These are phyloP conservation scores for Escarpia spicata DNA, from an alignment of 2,888 invertebrate species.

Conservation along the genomic window DNA sequence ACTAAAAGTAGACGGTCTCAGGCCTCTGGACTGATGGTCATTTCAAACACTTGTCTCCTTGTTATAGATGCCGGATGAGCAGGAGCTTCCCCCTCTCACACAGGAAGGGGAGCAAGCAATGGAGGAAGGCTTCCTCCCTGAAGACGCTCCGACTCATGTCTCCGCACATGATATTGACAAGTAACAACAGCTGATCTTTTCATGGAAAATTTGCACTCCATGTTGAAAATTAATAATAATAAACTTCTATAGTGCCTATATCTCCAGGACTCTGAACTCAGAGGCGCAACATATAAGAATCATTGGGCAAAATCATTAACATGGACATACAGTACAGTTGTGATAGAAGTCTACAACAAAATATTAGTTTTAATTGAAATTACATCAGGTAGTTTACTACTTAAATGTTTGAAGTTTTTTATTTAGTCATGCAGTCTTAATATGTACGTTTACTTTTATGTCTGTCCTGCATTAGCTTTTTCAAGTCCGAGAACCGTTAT, in stretches of 20 bases:
- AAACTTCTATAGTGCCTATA: too few relatives aligned
- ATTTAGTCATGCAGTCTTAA: too few relatives aligned
- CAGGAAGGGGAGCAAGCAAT: not conserved
- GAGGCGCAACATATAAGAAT: too few relatives aligned
- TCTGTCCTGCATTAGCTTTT: too few relatives aligned
- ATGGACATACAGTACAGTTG: not conserved
- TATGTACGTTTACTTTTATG: too few relatives aligned
- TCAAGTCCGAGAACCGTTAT: too few relatives aligned
- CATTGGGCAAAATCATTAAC: too few relatives aligned
- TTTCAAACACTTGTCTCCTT: not conserved
- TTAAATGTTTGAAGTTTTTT: too few relatives aligned
- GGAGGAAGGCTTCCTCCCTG: not conserved
- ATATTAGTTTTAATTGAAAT: not conserved
- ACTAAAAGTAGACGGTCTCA: too few relatives aligned
- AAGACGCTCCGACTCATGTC: not conserved
- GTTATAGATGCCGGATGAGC: not conserved
- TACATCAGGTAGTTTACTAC: not conserved
- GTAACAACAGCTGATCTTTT: not conserved
- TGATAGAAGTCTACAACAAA: not conserved
- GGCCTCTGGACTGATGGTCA: not conserved
- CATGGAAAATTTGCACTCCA: too few relatives aligned
- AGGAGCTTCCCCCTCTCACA: not conserved
- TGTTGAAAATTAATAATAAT: too few relatives aligned
- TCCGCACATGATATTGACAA: not conserved
- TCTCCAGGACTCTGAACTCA: too few relatives aligned